Base-by-base conservation (phyloP, 2,113 vertebrate genomes). In the Pteropus alecto region DNA sequence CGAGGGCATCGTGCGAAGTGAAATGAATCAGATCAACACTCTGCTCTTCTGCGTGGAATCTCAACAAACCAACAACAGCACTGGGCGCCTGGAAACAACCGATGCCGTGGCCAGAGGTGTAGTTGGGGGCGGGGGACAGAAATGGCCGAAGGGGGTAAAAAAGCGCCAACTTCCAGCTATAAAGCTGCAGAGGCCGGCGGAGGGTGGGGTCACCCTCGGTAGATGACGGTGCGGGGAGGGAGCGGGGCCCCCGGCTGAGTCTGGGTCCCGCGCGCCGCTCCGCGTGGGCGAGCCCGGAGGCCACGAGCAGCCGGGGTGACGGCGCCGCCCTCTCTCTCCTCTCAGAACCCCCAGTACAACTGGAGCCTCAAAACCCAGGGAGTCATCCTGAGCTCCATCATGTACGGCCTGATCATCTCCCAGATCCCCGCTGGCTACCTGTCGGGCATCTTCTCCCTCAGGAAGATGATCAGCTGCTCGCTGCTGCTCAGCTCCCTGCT, bases 341-440 rank as follows among this genome's bases (percentile, higher is more conserved):
- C 94, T 33, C 83, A 98, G 96, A 87, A 71, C 21, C 93, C 97
- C 2, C 58, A 92, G 33, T 97, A 97, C 46, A 54, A 96, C 5
- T 98, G 97, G 97, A 96, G 92, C 48, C 88, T 85, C 26, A 71
- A 87, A 61, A 88, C 70, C 9, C 99, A 99, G 98, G 99, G 99
- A 43, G 96, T 98, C 98, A 98, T 99, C 85, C 97, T 99, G 38
- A 98, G 99, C 38, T 98, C 99, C 13, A 98, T 98, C 95, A 98
- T 98, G 67, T 99, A 99, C 26, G 99, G 99, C 8, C 97, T 98
- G 93, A 56, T 99, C 70, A 43, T 94, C 86, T 98, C 98, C 8
- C 99, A 99, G 95, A 97, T 99, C 87, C 99, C 98, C 0, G 97
- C 98, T 0, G 99, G 99, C 2, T 99, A 99, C 96, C 93, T 99